Percentiles rank a stretch among this genome's conserved stretches.
phyloP scores from a whole-genome alignment of 1,140 invertebrate species.

The Leucophenga varia region DNA sequence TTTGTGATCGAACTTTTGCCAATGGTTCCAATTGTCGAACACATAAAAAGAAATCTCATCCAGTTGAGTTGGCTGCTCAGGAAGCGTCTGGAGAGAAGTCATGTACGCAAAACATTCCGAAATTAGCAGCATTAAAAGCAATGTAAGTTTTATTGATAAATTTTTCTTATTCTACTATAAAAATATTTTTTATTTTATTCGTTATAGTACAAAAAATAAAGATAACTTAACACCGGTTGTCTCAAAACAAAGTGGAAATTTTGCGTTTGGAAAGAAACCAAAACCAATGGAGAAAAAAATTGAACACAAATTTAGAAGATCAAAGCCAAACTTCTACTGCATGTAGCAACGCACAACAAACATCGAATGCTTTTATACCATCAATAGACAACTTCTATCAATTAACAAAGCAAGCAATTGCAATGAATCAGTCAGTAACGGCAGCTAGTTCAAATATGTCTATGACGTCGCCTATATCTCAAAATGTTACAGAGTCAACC shows the following conservation, averaged over 20 bases:
- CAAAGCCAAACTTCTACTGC: no score
- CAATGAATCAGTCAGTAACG: no score
- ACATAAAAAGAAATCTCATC: constrained; percentile 58
- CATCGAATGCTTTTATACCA: no score
- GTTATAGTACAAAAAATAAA: constrained; percentile 41
- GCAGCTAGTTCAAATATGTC: no score
- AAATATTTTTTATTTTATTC: not conserved
- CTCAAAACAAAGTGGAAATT: constrained; percentile 48
- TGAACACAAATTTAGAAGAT: no score
- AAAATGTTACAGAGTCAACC: no score
- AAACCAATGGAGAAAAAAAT: constrained; percentile 15
- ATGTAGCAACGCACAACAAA: no score
- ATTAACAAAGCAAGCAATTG: no score
- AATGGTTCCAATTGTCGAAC: constrained; percentile 59
- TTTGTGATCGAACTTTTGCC: constrained; percentile 58
- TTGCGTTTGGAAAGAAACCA: constrained; percentile 44
- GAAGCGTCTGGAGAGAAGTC: constrained; percentile 42
- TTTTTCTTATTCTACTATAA: no score
- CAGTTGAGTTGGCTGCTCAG: constrained; percentile 53
- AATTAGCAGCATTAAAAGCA: constrained; percentile 47
- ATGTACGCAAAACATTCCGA: constrained; percentile 51
- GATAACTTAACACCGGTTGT: constrained; percentile 47
- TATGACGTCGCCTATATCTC: no score
- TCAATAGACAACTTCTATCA: no score
- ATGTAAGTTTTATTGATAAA: constrained; percentile 20